These are phyloP conservation scores for Xenopus borealis DNA, from an alignment of 2,113 vertebrate genomes.

Conservation along the genomic window DNA sequence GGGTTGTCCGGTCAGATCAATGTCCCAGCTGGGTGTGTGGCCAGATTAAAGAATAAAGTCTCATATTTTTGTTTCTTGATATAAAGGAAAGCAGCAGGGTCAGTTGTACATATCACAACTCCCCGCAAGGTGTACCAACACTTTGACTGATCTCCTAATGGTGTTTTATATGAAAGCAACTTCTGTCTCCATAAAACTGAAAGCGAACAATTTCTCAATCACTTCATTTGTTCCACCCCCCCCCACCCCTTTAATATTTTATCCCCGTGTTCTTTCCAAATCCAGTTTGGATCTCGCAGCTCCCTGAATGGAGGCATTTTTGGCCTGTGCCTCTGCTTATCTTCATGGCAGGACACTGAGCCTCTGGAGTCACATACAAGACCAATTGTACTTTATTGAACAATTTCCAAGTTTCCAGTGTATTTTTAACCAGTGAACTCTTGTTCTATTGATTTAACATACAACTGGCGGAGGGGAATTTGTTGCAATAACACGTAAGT, in stretches of 20 bases:
- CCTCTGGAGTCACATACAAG: conserved; percentile 27
- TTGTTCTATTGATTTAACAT: conserved; percentile 26
- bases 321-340: conserved; percentile 37
- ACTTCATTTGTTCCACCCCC: no score
- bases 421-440: conserved; percentile 44
- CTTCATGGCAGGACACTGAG: conserved; percentile 39
- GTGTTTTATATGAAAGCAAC: no score
- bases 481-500: conserved; percentile 4
- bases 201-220: no score
- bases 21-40: no score
- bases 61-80: no score
- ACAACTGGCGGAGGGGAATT: conserved; percentile 13
- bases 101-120: no score
- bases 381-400: conserved; percentile 41
- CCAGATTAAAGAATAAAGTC: no score
- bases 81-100: no score
- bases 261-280: neutral
- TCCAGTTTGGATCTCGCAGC: neutral
- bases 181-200: no score
- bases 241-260: neutral
- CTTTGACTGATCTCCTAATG: no score
- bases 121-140: no score
- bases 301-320: conserved; percentile 29
- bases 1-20: no score
- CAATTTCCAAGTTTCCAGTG: conserved; percentile 21